Percentiles rank a stretch among this genome's conserved stretches.
phyloP scores from a whole-genome alignment of 2,113 vertebrate genomes.

The Aptenodytes patagonicus region DNA sequence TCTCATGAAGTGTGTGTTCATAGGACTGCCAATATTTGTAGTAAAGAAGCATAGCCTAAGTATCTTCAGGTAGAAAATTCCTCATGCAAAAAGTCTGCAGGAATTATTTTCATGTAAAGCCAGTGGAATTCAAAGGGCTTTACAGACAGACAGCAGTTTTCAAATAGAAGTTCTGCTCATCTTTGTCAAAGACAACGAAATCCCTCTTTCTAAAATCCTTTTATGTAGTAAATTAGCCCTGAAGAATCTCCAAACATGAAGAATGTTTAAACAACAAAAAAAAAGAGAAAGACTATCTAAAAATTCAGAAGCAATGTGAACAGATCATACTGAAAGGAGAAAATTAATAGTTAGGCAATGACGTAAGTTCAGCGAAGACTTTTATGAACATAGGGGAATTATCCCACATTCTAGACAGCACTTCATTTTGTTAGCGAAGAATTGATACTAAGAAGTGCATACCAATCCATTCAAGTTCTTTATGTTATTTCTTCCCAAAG shows the following conservation, averaged over 20 bases:
- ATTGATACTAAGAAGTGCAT: conserved; percentile 35
- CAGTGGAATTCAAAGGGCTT: background rate
- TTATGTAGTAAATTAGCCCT: background rate
- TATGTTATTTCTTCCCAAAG: conserved; percentile 94
- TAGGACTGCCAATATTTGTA: background rate
- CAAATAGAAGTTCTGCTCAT: background rate
- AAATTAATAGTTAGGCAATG: background rate
- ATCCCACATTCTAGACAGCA: background rate
- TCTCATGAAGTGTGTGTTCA: background rate
- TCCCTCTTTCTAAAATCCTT: background rate
- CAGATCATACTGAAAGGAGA: background rate
- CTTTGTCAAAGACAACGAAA: background rate
- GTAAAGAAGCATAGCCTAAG: background rate
- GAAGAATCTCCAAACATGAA: background rate
- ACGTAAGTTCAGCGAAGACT: background rate
- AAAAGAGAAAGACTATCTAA: background rate
- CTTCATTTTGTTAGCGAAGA: background rate
- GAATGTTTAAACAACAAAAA: background rate
- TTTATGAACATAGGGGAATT: background rate
- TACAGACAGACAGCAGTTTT: background rate
- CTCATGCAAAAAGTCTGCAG: background rate
- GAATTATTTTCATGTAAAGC: background rate
- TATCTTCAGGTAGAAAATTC: background rate
- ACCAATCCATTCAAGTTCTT: conserved; percentile 94
- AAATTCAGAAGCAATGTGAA: background rate